These are phyloP conservation scores for Poeciliopsis turneri DNA, from an alignment of 2,797 vertebrate species.

Conservation along the genomic window DNA sequence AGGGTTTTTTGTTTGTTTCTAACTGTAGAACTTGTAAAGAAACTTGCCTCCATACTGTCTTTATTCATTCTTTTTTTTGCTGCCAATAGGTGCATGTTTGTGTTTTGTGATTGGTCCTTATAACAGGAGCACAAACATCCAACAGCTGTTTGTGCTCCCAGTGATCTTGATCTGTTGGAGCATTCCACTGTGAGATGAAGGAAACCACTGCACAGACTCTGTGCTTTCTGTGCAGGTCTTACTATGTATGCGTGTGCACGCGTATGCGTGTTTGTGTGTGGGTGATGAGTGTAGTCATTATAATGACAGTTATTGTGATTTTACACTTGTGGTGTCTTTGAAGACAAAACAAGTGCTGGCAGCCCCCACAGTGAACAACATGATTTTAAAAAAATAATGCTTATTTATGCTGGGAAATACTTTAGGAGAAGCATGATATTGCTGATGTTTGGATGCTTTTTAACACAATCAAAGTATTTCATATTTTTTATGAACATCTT, in stretches of 20 bases:
- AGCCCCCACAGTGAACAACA: background rate
- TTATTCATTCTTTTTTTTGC: background rate
- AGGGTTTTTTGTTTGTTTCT: background rate
- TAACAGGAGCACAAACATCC: background rate
- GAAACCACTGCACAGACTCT: background rate
- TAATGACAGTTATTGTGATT: constrained; percentile 4
- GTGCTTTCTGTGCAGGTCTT: background rate
- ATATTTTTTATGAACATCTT: background rate
- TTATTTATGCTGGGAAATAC: background rate
- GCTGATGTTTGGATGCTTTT: background rate
- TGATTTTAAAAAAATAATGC: background rate
- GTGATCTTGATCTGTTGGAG: background rate
- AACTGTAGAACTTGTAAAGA: background rate
- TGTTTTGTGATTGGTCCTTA: no score
- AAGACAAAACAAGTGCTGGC: constrained; percentile 4
- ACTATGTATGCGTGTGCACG: background rate
- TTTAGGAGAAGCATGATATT: background rate
- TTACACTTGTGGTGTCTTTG: constrained; percentile 4
- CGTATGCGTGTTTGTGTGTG: no score
- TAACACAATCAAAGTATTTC: background rate
- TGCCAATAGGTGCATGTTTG: background rate
- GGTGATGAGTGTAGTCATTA: background rate
- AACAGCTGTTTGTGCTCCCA: no score
- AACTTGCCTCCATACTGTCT: background rate
- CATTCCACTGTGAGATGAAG: background rate